Evolutionary conservation across 2,888 invertebrate genomes (phyloP), one percentile per base, ranked within the genome.

Genomic region (Drosophila affinis): DNA sequence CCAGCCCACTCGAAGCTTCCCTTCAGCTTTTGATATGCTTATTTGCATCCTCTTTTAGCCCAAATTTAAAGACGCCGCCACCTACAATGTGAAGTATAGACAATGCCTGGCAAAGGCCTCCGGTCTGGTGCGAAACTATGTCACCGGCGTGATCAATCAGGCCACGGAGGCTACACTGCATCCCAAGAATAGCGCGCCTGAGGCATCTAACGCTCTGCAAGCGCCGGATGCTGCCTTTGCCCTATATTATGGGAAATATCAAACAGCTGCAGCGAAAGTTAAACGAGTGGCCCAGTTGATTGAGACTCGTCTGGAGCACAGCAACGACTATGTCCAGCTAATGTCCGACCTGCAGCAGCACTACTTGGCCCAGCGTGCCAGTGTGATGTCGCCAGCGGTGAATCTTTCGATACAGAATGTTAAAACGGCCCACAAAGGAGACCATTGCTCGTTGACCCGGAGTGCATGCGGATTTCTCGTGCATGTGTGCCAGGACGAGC

Each of bases 401-500:
- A 93, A 93, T 56, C 94, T 94, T 64, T 96, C 96, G 17, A 94
- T 97, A 67, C 92, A 93, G 53, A 94, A 95, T 72, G 91, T 97
- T 46, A 94, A 95, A 69, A 91, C 92, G 18, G 94, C 94, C 55
- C 94, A 95, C 88, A 93, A 94, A 72, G 94, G 94, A 7, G 97
- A 97, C 91, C 95, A 96, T 82, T 98, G 98, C 92, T 94, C 97
- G 27, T 93, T 97, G 54, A 95, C 97, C 75, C 94, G 99, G 47
- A 96, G 97, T 78, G 96, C 98, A 0, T 98, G 98, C 92, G 95
- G 97, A 10, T 96, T 99, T 90, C 94, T 98, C 44, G 95, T 99
- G 44, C 97, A 98, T 91, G 96, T 99, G 0, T 98, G 98, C 78
- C 95, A 98, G 81, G 99, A 99, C 92, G 99, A 99, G 91, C 95